Conservation (phyloP, 2,888 invertebrate species). For the Apantesis nais region DNA sequence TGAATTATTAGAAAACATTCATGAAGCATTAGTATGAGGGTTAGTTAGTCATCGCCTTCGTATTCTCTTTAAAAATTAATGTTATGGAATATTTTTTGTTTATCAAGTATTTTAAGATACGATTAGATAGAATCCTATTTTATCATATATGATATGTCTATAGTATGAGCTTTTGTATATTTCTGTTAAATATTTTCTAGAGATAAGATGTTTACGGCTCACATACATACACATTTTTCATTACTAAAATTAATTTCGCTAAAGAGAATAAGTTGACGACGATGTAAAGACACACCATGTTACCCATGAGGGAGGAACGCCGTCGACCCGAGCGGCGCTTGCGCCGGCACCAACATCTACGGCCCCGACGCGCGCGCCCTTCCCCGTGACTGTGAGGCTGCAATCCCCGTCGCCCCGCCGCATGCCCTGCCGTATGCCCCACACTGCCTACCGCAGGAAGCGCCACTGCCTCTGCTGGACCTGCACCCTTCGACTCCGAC, state of each 20-base stretch:
- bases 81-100: neutral
- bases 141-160: neutral
- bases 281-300: slow-evolving; percentile 81
- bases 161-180: neutral
- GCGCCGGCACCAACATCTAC: slow-evolving; percentile 79
- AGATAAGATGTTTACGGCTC: neutral
- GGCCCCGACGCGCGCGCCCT: slow-evolving; percentile 69
- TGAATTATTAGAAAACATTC: slow-evolving; percentile 61
- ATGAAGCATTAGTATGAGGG: slow-evolving; percentile 78
- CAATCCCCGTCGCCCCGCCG: slow-evolving; percentile 53
- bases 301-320: slow-evolving; percentile 80
- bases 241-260: slow-evolving; percentile 36
- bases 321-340: slow-evolving; percentile 78
- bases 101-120: neutral
- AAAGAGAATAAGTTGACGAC: slow-evolving; percentile 69
- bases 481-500: slow-evolving; percentile 47
- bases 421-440: slow-evolving; percentile 50
- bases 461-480: slow-evolving; percentile 33
- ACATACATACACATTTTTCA: slow-evolving; percentile 51
- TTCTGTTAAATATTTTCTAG: neutral
- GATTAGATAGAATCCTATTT: neutral
- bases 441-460: slow-evolving; percentile 51
- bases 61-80: slow-evolving; percentile 57
- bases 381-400: slow-evolving; percentile 71
- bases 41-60: slow-evolving; percentile 71